A percentile compares a stretch with the other conserved stretches of the same genome.
Conservation (phyloP, 2,888 invertebrate species). For the Dromius quadrimaculatus region DNA sequence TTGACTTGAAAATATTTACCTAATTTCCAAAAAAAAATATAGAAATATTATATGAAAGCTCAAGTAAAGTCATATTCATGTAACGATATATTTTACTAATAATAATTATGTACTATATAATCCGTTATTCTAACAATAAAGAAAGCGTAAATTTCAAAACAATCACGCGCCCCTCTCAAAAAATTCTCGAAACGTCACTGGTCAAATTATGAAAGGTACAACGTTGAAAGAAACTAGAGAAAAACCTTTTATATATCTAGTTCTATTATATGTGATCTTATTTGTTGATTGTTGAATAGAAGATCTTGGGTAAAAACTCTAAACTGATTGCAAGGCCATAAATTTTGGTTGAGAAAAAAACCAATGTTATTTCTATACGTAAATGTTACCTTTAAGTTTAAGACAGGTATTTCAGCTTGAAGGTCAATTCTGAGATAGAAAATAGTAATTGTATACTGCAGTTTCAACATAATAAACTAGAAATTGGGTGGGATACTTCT, state of each 20-base stretch:
- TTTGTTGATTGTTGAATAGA: neutral
- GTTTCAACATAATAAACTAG: neutral
- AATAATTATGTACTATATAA: too few relatives aligned
- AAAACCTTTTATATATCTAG: neutral
- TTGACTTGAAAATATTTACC: too few relatives aligned
- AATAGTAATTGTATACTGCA: constrained; percentile 15
- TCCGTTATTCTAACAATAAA: too few relatives aligned
- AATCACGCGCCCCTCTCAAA: too few relatives aligned
- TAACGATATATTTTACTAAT: too few relatives aligned
- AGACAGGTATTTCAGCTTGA: constrained; percentile 16
- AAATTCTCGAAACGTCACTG: too few relatives aligned
- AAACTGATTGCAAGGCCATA: constrained; percentile 7
- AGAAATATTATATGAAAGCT: too few relatives aligned
- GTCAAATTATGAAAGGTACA: too few relatives aligned
- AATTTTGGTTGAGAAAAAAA: constrained; percentile 23
- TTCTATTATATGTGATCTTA: constrained; percentile 11
- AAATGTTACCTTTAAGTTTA: constrained; percentile 25
- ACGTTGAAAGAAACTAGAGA: constrained; percentile 2
- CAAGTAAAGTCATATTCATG: too few relatives aligned
- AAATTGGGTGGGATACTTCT: too few relatives aligned
- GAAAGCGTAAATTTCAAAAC: too few relatives aligned
- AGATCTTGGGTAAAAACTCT: neutral
- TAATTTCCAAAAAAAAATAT: too few relatives aligned
- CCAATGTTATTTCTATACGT: constrained; percentile 18
- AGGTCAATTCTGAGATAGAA: constrained; percentile 8